Evolutionary conservation across 2,888 invertebrate genomes (phyloP), one percentile per base, ranked within the genome.

Genomic region (Empis stercorea): DNA sequence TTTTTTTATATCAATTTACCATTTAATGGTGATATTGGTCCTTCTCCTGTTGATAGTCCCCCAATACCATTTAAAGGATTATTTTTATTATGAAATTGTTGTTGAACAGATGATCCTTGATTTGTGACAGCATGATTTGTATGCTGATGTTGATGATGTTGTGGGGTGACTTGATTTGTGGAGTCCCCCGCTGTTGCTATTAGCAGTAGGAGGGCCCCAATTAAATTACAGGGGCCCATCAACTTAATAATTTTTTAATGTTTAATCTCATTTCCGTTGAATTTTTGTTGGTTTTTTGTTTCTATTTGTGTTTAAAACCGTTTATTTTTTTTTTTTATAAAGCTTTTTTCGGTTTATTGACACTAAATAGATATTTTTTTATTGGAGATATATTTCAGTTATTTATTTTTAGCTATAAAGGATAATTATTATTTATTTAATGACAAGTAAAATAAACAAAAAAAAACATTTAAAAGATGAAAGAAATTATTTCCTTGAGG

Each of bases 151-250:
- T 46, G 52, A 52, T 50, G 51, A 51, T 52, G 50, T 47, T 44
- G 55, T 55, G 51, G 50, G 45, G 46, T 47, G 54, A 65, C 62
- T 57, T 62, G 62, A 50, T 64, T 66, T 54, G 63, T 66, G 64
- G 68, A 66, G 62, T 67, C 66, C 64, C 67, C 67, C 64, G 62
- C 63, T 58, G 64, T 66, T 60, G 66, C 65, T 58, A 63, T 61
- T 52, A 68, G 65, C 66, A 69, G 61, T 56, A 68, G 64, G 63
- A 68, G 69, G 65, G 64, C 66, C 59, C 68, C 66, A 63, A 69
- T 65, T 62, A 66, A 56, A 60, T 60, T 63, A 66, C 68, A 65
- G 59, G 63, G 62, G 64, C 66, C 66, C 68, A 68, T 68, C 68
- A 68, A 64, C 68, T 68, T 61, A 60, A 58, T 56, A 58, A 55